Conservation (phyloP, 2,888 invertebrate genomes). For the Drosophila imparisetae region DNA sequence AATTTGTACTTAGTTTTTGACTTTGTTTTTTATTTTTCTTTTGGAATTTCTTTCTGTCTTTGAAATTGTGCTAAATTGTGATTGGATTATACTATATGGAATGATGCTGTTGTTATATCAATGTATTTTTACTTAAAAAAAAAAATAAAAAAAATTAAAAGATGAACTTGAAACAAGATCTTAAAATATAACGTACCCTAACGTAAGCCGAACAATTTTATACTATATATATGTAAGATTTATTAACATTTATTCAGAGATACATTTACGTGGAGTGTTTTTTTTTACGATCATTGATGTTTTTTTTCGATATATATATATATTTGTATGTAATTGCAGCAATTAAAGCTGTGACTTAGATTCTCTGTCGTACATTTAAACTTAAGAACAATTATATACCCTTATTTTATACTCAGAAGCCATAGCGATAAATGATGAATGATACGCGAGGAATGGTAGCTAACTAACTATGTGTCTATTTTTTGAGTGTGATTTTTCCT, state of each 20-base stretch:
- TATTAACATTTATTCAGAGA: conserved; percentile 16
- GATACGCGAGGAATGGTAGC: conserved; percentile 1
- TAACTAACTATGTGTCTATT: neutral
- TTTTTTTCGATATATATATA: conserved; percentile 7
- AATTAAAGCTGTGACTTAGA: conserved; percentile 11
- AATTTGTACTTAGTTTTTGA: conserved; percentile 25
- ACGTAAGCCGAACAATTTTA: conserved; percentile 15
- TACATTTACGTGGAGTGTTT: conserved; percentile 3
- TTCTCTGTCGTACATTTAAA: conserved; percentile 2
- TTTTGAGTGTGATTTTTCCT: conserved; percentile 3
- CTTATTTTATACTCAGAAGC: conserved; percentile 8
- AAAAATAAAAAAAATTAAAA: neutral
- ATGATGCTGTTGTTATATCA: conserved; percentile 48
- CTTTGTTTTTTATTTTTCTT: neutral
- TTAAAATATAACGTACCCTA: conserved; percentile 15
- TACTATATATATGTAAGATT: conserved; percentile 10
- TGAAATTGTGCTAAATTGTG: conserved; percentile 49
- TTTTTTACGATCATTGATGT: conserved; percentile 20
- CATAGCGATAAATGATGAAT: conserved; percentile 20
- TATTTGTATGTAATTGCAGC: conserved; percentile 19
- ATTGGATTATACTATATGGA: conserved; percentile 44
- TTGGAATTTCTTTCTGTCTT: conserved; percentile 12
- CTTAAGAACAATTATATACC: conserved; percentile 15
- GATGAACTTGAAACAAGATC: conserved; percentile 3
- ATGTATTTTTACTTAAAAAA: conserved; percentile 47